A percentile compares a stretch with the other conserved stretches of the same genome.
Conservation (phyloP, 2,888 invertebrate species). For the Rhogogaster chlorosoma region DNA sequence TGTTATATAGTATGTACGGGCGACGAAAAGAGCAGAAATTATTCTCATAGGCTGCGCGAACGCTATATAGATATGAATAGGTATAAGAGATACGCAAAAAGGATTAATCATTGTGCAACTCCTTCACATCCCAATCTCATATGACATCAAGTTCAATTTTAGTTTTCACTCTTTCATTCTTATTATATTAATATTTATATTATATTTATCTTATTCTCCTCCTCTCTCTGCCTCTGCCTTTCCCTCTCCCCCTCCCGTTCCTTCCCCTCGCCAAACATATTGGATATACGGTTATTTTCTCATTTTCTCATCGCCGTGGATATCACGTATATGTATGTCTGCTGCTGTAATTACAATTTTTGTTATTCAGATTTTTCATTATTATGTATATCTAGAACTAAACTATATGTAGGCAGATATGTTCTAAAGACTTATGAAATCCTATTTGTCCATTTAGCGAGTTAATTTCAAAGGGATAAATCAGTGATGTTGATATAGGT, state of each 20-base stretch:
- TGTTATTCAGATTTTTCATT: neutral
- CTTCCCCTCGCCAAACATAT: neutral
- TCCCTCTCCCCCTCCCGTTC: too few relatives aligned
- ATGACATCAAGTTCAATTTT: neutral
- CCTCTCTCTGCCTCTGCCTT: too few relatives aligned
- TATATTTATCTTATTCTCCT: neutral
- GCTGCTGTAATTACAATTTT: neutral
- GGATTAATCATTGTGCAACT: neutral
- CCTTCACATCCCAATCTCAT: neutral
- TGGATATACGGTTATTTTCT: neutral
- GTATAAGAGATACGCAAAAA: neutral
- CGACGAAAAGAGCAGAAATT: constrained; percentile 32
- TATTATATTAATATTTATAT: neutral
- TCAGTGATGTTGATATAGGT: neutral
- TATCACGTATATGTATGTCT: neutral
- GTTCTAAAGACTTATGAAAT: neutral
- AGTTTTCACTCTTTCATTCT: neutral
- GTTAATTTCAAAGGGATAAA: neutral
- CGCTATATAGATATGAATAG: neutral
- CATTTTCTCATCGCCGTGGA: neutral
- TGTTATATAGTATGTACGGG: constrained; percentile 36
- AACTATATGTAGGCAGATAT: neutral
- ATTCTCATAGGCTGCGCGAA: neutral
- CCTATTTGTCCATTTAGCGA: neutral
- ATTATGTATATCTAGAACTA: neutral